Percentiles rank a stretch among this genome's conserved stretches.
phyloP scores from a whole-genome alignment of 2,888 invertebrate species.

The Dascillus cervinus region DNA sequence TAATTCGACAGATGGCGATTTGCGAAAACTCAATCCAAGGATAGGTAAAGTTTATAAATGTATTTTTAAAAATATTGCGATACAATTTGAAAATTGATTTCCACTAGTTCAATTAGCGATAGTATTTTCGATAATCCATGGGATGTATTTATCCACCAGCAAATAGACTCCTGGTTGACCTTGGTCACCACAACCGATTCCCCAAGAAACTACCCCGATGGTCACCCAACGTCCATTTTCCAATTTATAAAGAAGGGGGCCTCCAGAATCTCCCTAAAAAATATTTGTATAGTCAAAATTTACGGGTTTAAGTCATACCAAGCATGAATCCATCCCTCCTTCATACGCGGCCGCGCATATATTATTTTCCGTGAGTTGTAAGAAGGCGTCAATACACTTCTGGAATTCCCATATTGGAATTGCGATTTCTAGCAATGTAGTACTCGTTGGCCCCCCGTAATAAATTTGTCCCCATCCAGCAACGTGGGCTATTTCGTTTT shows the following conservation, averaged over 20 bases:
- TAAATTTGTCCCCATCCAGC: slow-evolving; percentile 74
- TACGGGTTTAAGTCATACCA: slow-evolving; percentile 45
- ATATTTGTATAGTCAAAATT: neutral
- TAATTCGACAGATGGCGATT: too few species aligned
- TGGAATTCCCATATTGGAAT: slow-evolving; percentile 71
- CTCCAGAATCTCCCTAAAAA: slow-evolving; percentile 73
- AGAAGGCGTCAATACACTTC: slow-evolving; percentile 55
- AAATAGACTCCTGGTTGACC: slow-evolving; percentile 75
- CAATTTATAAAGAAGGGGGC: slow-evolving; percentile 69
- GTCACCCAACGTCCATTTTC: slow-evolving; percentile 68
- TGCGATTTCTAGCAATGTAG: slow-evolving; percentile 65
- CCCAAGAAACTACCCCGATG: slow-evolving; percentile 81
- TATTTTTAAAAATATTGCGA: slow-evolving; percentile 5
- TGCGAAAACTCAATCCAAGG: too few species aligned
- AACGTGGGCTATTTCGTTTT: slow-evolving; percentile 56
- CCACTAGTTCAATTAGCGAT: slow-evolving; percentile 26
- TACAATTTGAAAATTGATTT: slow-evolving; percentile 6
- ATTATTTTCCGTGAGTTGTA: slow-evolving; percentile 59
- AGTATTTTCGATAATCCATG: slow-evolving; percentile 55
- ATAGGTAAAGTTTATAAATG: too few species aligned
- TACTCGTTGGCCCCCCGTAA: slow-evolving; percentile 55
- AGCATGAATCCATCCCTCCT: slow-evolving; percentile 76
- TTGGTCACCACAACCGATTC: slow-evolving; percentile 69
- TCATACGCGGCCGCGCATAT: slow-evolving; percentile 70
- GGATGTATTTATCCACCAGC: slow-evolving; percentile 60